Conservation (phyloP, 1,140 invertebrate species). For the Papilio polyxenes region DNA sequence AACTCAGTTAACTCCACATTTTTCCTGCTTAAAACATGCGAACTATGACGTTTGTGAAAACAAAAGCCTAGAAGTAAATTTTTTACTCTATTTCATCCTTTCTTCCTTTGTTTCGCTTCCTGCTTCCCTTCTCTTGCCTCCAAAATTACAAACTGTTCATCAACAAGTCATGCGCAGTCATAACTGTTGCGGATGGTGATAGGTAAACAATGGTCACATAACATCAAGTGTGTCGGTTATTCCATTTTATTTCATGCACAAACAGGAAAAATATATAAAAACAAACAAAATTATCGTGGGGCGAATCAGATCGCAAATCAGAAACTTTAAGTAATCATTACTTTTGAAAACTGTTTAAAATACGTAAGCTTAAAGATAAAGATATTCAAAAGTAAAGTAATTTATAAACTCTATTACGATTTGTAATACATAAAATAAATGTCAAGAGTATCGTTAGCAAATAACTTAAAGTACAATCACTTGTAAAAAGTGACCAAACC, state of each 20-base stretch:
- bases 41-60: background rate
- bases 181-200: background rate
- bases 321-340: background rate
- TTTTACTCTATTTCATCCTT: background rate
- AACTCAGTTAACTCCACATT: background rate
- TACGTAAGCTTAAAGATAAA: background rate
- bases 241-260: background rate
- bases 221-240: background rate
- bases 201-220: background rate
- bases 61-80: background rate
- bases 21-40: background rate
- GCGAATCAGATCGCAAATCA: background rate
- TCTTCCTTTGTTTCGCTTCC: background rate
- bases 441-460: slow-evolving; percentile 11
- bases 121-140: background rate
- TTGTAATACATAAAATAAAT: background rate
- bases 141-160: background rate
- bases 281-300: background rate
- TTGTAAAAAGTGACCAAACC: background rate
- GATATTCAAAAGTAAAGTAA: background rate
- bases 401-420: background rate
- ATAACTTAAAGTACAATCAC: background rate
- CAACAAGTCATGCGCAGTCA: background rate
- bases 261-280: background rate
- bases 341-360: background rate